phyloP scores from a whole-genome alignment of 2,888 invertebrate genomes.

The Watsonalla cultraria region DNA sequence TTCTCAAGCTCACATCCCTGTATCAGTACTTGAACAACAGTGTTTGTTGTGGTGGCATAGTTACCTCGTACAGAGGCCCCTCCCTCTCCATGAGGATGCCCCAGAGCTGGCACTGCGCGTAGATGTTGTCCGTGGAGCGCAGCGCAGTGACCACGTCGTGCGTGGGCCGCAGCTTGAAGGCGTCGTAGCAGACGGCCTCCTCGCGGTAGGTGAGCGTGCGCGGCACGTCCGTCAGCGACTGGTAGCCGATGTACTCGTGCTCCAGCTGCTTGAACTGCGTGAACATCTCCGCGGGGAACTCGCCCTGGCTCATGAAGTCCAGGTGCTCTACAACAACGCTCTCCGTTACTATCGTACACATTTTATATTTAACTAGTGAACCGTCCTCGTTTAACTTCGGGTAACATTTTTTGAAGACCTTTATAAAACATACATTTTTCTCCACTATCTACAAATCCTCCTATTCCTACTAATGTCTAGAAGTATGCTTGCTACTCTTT shows the following conservation, averaged over 20 bases:
- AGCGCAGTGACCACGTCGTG: conserved; percentile 85
- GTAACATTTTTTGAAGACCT: no score
- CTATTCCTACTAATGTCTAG: no score
- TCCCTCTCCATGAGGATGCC: conserved; percentile 89
- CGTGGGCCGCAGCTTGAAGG: conserved; percentile 81
- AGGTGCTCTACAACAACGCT: conserved; percentile 85
- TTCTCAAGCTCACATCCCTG: no score
- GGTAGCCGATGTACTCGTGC: conserved; percentile 95
- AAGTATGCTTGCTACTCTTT: no score
- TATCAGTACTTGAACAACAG: no score
- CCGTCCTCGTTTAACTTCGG: no score
- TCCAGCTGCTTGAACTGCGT: conserved; percentile 92
- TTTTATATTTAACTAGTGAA: no score
- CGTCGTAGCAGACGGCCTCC: conserved; percentile 74
- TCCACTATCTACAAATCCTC: no score
- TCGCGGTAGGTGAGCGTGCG: conserved; percentile 87
- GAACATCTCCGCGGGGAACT: conserved; percentile 85
- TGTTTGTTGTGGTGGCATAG: no score
- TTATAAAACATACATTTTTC: no score
- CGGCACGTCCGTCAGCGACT: conserved; percentile 96
- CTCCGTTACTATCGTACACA: no score
- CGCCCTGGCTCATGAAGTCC: conserved; percentile 95
- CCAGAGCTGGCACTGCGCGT: conserved; percentile 89
- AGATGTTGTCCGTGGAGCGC: conserved; percentile 83
- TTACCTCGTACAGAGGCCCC: conserved; percentile 87